A percentile compares a stretch with the other conserved stretches of the same genome.
These are phyloP conservation scores for Neelides sp. DNA, from an alignment of 1,140 invertebrate species.

Conservation along the genomic window DNA sequence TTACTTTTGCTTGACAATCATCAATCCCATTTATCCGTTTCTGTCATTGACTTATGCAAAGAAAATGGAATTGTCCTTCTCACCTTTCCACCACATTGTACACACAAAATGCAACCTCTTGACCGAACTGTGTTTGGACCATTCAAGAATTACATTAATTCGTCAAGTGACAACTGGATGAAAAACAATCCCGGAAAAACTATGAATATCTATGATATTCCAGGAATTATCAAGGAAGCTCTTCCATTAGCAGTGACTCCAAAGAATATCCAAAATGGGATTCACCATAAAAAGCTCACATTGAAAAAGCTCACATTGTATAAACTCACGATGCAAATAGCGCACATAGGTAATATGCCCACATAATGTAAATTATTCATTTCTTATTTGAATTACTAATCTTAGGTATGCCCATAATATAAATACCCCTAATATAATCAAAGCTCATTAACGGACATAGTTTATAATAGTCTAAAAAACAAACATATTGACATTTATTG, in stretches of 20 bases:
- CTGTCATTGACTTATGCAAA: conserved; percentile 20
- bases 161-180: conserved; percentile 42
- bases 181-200: conserved; percentile 37
- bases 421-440: too few species aligned
- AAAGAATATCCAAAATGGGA: too few species aligned
- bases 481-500: too few species aligned
- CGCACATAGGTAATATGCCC: too few species aligned
- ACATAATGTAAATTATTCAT: too few species aligned
- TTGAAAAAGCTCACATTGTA: too few species aligned
- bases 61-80: conserved; percentile 31
- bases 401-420: too few species aligned
- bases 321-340: too few species aligned
- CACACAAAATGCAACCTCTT: conserved; percentile 38
- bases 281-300: too few species aligned
- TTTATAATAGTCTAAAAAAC: too few species aligned
- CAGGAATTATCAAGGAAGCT: conserved; percentile 34
- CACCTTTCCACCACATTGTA: conserved; percentile 27
- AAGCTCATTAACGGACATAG: too few species aligned
- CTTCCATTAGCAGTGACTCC: conserved; percentile 35
- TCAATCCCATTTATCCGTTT: conserved; percentile 32
- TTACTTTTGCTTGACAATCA: conserved; percentile 35
- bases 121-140: conserved; percentile 36
- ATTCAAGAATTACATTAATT: conserved; percentile 40
- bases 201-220: conserved; percentile 41
- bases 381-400: too few species aligned